Percentiles rank a stretch among this genome's conserved stretches.
Conservation (phyloP, 2,797 vertebrate genomes). For the Danionella dracula region DNA sequence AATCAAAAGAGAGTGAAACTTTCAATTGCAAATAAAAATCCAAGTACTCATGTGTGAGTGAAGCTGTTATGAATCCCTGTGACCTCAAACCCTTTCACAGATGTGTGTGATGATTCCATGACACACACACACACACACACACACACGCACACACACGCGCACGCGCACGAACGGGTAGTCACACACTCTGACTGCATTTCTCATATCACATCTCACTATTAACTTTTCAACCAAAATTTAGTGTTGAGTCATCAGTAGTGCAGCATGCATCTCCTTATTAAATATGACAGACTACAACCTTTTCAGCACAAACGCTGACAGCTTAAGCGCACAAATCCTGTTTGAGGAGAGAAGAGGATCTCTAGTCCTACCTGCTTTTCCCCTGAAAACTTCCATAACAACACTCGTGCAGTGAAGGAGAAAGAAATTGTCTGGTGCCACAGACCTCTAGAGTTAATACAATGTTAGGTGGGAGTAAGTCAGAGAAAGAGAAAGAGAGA, state of each 20-base stretch:
- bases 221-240: neutral
- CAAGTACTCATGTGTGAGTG: too few relatives aligned
- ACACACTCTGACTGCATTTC: neutral
- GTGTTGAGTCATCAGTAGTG: neutral
- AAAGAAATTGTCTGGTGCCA: neutral
- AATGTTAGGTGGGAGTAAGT: slow-evolving; percentile 22
- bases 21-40: too few relatives aligned
- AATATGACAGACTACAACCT: slow-evolving; percentile 11
- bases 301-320: slow-evolving; percentile 11
- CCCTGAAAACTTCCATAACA: slow-evolving; percentile 44
- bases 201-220: neutral
- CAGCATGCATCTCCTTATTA: neutral
- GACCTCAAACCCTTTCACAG: slow-evolving; percentile 36
- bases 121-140: slow-evolving; percentile 10
- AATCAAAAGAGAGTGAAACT: too few relatives aligned
- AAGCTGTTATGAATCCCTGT: slow-evolving; percentile 22
- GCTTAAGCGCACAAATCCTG: neutral
- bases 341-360: slow-evolving; percentile 27
- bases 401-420: slow-evolving; percentile 10
- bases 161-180: neutral
- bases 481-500: neutral
- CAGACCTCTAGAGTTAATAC: slow-evolving; percentile 24
- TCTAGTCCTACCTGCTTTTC: slow-evolving; percentile 44
- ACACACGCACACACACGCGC: neutral
- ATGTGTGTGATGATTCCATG: slow-evolving; percentile 41